A percentile compares a stretch with the other conserved stretches of the same genome.
Conservation (phyloP, 2,888 invertebrate genomes). For the Synanthedon myopaeformis region DNA sequence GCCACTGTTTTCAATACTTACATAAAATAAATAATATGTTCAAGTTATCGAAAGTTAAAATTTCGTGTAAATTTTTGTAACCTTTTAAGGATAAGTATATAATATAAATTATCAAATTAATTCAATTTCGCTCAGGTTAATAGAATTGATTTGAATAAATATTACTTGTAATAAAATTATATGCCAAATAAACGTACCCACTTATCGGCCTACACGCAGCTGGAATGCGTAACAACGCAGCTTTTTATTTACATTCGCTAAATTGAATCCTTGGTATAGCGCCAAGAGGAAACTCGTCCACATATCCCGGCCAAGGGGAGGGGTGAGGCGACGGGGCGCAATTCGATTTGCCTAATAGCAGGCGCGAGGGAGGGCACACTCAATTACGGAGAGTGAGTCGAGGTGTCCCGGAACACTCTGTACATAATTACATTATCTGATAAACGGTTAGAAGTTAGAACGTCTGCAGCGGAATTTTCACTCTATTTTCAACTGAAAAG, state of each 20-base stretch:
- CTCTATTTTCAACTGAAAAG: slow-evolving; percentile 5
- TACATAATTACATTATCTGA: slow-evolving; percentile 68
- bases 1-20: too few relatives aligned
- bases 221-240: slow-evolving; percentile 14
- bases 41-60: too few relatives aligned
- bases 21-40: too few relatives aligned
- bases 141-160: too few relatives aligned
- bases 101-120: too few relatives aligned
- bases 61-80: too few relatives aligned
- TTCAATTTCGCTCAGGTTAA: too few relatives aligned
- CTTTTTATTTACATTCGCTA: slow-evolving; percentile 63
- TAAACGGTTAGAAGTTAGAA: slow-evolving; percentile 38
- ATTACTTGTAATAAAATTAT: neutral
- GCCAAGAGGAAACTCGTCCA: slow-evolving; percentile 43
- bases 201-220: neutral
- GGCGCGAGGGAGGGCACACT: slow-evolving; percentile 48
- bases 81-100: too few relatives aligned
- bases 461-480: slow-evolving; percentile 13
- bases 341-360: slow-evolving; percentile 71
- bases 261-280: slow-evolving; percentile 62
- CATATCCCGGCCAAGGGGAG: slow-evolving; percentile 27
- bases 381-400: slow-evolving; percentile 60
- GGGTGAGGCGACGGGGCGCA: slow-evolving; percentile 29
- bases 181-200: neutral
- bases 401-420: slow-evolving; percentile 58